These are phyloP conservation scores for Acrossocheilus wenchowensis DNA, from an alignment of 2,797 vertebrate species.

Conservation along the genomic window DNA sequence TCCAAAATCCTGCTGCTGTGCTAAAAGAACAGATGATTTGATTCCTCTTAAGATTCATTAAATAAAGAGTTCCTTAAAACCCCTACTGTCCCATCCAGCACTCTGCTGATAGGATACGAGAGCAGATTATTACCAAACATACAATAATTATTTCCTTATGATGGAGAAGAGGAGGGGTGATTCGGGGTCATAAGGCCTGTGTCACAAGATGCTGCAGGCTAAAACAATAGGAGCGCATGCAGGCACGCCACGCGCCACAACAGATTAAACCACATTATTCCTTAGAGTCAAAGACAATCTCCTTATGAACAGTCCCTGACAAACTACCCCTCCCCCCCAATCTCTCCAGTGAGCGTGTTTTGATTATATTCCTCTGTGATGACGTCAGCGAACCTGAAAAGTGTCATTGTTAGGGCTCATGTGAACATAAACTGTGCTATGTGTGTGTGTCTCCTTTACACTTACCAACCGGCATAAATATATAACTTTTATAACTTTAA, in stretches of 20 bases:
- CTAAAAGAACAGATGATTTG: slow-evolving; percentile 22
- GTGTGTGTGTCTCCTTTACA: too few species aligned
- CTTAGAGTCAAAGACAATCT: slow-evolving; percentile 11
- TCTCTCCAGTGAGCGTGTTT: not conserved
- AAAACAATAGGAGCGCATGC: slow-evolving; percentile 33
- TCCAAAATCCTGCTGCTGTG: slow-evolving; percentile 21
- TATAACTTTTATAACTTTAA: too few species aligned
- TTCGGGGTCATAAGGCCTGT: slow-evolving; percentile 9
- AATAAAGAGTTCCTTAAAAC: slow-evolving; percentile 54
- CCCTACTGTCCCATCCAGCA: slow-evolving; percentile 19
- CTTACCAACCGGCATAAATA: too few species aligned
- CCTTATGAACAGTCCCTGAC: not conserved
- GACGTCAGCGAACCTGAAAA: not conserved
- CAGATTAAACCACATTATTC: slow-evolving; percentile 28
- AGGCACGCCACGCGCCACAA: slow-evolving; percentile 27
- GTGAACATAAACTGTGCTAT: not conserved
- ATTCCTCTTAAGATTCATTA: slow-evolving; percentile 55
- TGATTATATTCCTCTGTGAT: not conserved
- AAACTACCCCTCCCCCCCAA: not conserved
- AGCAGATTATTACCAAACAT: slow-evolving; percentile 40
- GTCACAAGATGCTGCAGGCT: slow-evolving; percentile 22
- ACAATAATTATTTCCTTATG: slow-evolving; percentile 51
- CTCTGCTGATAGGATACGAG: slow-evolving; percentile 23
- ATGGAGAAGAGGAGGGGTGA: not conserved
- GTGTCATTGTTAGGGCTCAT: not conserved